phyloP scores from a whole-genome alignment of 2,888 invertebrate genomes.

The Phortica magna region DNA sequence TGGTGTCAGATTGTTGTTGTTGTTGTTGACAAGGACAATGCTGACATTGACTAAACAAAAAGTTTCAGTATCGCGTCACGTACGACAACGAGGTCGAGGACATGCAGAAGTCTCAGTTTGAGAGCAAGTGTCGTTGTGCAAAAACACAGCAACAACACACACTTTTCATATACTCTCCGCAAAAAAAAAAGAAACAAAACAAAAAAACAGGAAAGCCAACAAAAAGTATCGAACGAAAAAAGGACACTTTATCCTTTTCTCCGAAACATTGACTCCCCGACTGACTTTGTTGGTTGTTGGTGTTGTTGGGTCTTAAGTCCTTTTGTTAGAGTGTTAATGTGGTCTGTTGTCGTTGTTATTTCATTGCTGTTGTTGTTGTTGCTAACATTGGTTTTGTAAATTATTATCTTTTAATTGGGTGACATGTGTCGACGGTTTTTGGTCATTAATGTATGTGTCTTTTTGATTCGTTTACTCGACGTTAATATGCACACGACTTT shows the following conservation, averaged over 20 bases:
- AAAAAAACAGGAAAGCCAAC: conserved; percentile 1
- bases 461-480: background rate
- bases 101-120: background rate
- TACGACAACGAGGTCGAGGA: conserved; percentile 3
- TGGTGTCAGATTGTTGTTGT: background rate
- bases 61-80: conserved; percentile 18
- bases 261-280: background rate
- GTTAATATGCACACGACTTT: background rate
- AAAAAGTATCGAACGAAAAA: background rate
- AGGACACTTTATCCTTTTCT: background rate
- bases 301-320: background rate
- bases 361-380: background rate
- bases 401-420: conserved; percentile 70
- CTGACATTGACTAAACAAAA: conserved; percentile 2
- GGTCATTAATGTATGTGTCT: conserved; percentile 53
- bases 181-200: conserved; percentile 4
- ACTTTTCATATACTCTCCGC: background rate
- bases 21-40: conserved; percentile 4
- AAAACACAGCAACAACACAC: conserved; percentile 1
- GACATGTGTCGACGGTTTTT: conserved; percentile 64
- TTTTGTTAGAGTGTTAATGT: conserved; percentile 1
- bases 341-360: background rate
- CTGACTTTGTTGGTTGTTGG: conserved; percentile 3
- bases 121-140: background rate
- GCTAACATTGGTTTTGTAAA: conserved; percentile 37